phyloP scores from a whole-genome alignment of 2,888 invertebrate genomes.

The Drosophila percnosoma region DNA sequence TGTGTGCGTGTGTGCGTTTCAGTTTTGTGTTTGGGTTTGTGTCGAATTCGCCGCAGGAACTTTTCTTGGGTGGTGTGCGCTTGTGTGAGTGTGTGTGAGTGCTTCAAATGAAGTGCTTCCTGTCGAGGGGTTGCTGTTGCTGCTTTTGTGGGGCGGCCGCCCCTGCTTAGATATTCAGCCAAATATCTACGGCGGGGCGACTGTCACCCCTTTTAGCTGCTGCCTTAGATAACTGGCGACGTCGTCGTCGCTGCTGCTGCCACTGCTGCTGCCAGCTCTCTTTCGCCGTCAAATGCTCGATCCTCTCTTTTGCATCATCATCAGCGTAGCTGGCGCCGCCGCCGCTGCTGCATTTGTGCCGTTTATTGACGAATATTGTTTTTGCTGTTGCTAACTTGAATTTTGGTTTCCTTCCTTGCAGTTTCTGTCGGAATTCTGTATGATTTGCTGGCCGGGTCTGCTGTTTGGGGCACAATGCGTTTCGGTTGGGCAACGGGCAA shows the following conservation, averaged over 20 bases:
- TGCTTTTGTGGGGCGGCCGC: slow-evolving; percentile 56
- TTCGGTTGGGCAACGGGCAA: slow-evolving; percentile 27
- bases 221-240: slow-evolving; percentile 61
- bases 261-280: slow-evolving; percentile 29
- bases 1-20: slow-evolving; percentile 27
- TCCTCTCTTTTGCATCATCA: slow-evolving; percentile 53
- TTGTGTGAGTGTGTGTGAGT: slow-evolving; percentile 33
- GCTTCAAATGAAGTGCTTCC: slow-evolving; percentile 47
- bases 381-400: slow-evolving; percentile 57
- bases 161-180: slow-evolving; percentile 78
- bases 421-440: slow-evolving; percentile 63
- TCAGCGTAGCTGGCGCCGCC: slow-evolving; percentile 30
- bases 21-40: slow-evolving; percentile 26
- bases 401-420: slow-evolving; percentile 77
- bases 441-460: slow-evolving; percentile 66
- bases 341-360: slow-evolving; percentile 35
- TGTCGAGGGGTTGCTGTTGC: slow-evolving; percentile 61
- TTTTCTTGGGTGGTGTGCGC: slow-evolving; percentile 40
- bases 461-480: slow-evolving; percentile 58
- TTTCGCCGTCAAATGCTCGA: slow-evolving; percentile 75
- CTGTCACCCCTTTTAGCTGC: slow-evolving; percentile 60
- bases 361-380: slow-evolving; percentile 34
- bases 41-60: slow-evolving; percentile 69
- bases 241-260: slow-evolving; percentile 40
- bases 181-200: slow-evolving; percentile 67